Percentiles rank a stretch among this genome's conserved stretches.
These are phyloP conservation scores for Drosophila bocki DNA, from an alignment of 1,140 invertebrate genomes.

Conservation along the genomic window DNA sequence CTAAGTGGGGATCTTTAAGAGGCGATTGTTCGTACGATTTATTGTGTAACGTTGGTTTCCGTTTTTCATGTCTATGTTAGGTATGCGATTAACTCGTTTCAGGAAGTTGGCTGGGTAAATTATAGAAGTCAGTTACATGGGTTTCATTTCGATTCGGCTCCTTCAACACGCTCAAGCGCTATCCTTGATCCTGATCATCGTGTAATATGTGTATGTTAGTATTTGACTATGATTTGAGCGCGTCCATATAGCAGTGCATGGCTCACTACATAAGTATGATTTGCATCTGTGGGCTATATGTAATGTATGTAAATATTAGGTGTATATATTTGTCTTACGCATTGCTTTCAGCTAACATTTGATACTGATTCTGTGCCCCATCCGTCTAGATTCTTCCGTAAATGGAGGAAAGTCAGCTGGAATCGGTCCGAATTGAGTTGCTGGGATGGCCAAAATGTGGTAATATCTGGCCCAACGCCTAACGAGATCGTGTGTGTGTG, in stretches of 20 bases:
- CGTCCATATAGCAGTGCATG: conserved; percentile 61
- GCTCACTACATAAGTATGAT: conserved; percentile 52
- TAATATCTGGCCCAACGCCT: conserved; percentile 5
- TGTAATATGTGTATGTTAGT: conserved; percentile 41
- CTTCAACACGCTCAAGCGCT: conserved; percentile 26
- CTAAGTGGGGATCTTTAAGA: conserved; percentile 41
- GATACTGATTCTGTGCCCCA: conserved; percentile 62
- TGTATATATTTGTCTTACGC: conserved; percentile 49
- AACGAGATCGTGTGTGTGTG: conserved; percentile 10
- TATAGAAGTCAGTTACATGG: conserved; percentile 41
- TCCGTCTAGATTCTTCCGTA: not conserved
- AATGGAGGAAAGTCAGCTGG: conserved; percentile 1
- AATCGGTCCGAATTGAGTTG: conserved; percentile 1
- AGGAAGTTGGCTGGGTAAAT: conserved; percentile 52
- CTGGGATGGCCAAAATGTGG: conserved; percentile 5
- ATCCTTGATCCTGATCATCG: conserved; percentile 15
- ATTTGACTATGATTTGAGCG: conserved; percentile 69
- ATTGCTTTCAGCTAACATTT: conserved; percentile 76
- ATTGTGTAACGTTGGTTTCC: conserved; percentile 53
- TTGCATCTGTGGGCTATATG: conserved; percentile 26
- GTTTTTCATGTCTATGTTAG: not conserved
- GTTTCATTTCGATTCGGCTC: conserved; percentile 36
- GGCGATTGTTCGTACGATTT: conserved; percentile 76
- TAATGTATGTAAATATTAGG: conserved; percentile 28
- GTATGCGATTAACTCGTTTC: conserved; percentile 14